phyloP scores from a whole-genome alignment of 2,888 invertebrate genomes.

The Lapara coniferarum region DNA sequence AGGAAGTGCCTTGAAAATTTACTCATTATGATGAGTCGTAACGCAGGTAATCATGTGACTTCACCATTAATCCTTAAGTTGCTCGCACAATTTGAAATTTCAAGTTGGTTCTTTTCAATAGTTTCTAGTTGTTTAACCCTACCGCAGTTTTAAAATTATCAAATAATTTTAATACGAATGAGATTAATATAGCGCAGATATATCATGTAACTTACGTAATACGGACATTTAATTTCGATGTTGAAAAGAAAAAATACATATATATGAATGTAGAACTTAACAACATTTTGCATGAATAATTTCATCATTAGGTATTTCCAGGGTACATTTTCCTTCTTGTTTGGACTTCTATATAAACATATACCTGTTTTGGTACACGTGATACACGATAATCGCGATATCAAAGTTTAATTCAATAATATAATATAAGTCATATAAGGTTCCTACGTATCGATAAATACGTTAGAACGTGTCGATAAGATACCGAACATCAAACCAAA shows the following conservation, averaged over 20 bases:
- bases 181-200: too few species aligned
- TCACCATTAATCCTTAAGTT: background rate
- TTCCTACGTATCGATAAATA: constrained; percentile 1
- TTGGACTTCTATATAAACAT: background rate
- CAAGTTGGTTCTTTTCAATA: too few species aligned
- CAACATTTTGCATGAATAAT: too few species aligned
- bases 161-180: too few species aligned
- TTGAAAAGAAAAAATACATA: too few species aligned
- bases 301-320: background rate
- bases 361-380: background rate
- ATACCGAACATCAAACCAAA: background rate
- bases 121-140: too few species aligned
- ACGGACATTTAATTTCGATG: too few species aligned
- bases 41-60: background rate
- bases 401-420: constrained; percentile 1
- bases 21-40: background rate
- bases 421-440: background rate
- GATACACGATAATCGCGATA: background rate
- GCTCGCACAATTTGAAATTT: too few species aligned
- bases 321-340: constrained; percentile 2
- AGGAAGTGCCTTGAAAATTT: constrained; percentile 18
- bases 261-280: too few species aligned
- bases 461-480: constrained; percentile 9
- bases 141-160: too few species aligned
- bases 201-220: too few species aligned